Percentiles rank a stretch among this genome's conserved stretches.
These are phyloP conservation scores for Anarsia innoxiella DNA, from an alignment of 2,888 invertebrate genomes.

Conservation along the genomic window DNA sequence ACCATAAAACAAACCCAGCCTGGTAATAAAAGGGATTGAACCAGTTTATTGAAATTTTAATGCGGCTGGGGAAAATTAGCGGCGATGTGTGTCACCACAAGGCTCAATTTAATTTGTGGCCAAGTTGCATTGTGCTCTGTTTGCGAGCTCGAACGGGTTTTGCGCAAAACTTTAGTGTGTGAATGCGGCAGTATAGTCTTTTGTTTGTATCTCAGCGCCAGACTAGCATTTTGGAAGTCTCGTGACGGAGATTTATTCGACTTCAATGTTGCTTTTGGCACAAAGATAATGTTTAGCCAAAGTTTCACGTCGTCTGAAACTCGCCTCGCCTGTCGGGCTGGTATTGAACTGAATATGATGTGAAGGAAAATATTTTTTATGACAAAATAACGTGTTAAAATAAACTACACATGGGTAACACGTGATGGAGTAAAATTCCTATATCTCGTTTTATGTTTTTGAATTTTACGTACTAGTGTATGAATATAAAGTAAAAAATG, in stretches of 20 bases:
- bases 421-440: too few species aligned
- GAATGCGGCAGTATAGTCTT: constrained; percentile 31
- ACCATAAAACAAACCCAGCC: too few species aligned
- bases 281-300: constrained; percentile 7
- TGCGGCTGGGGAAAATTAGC: constrained; percentile 50
- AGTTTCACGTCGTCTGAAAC: not conserved
- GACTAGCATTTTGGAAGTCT: constrained; percentile 32
- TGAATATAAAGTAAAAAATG: too few species aligned
- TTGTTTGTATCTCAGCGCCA: constrained; percentile 38
- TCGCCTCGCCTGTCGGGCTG: too few species aligned
- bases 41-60: too few species aligned
- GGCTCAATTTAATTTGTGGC: constrained; percentile 48
- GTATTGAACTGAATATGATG: too few species aligned
- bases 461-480: too few species aligned
- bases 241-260: constrained; percentile 37
- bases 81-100: constrained; percentile 44
- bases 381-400: too few species aligned
- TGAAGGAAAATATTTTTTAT: not conserved
- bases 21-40: too few species aligned
- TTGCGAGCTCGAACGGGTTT: constrained; percentile 25
- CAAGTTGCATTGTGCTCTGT: constrained; percentile 47
- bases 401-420: too few species aligned
- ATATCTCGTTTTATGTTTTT: too few species aligned
- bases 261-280: constrained; percentile 26
- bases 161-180: constrained; percentile 30